A percentile compares a stretch with the other conserved stretches of the same genome.
Conservation (phyloP, 2,888 invertebrate genomes). For the Serrognathus titanus region DNA sequence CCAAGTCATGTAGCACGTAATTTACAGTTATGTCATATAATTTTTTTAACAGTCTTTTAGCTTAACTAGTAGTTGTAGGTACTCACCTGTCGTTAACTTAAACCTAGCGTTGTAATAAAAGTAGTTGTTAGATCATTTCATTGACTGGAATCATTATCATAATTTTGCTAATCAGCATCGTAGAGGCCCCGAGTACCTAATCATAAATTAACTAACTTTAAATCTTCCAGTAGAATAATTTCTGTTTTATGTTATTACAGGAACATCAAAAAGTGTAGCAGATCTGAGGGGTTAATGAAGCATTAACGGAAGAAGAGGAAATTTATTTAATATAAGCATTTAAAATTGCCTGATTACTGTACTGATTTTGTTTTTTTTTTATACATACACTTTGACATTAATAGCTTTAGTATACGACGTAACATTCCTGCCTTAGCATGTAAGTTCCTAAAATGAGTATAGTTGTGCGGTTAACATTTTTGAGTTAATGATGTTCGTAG, state of each 20-base stretch:
- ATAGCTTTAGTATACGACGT: constrained; percentile 2
- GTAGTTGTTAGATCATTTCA: constrained; percentile 12
- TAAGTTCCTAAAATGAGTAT: constrained; percentile 26
- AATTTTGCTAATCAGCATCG: not conserved
- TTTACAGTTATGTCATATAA: not conserved
- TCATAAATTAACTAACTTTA: not conserved
- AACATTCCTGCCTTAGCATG: constrained; percentile 23
- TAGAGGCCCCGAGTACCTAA: constrained; percentile 5
- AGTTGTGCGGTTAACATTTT: too few species aligned
- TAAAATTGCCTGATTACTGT: not conserved
- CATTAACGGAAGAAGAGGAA: constrained; percentile 1
- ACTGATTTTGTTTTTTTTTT: not conserved
- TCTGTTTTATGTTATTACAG: constrained; percentile 29
- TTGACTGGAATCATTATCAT: not conserved
- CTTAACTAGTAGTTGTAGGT: constrained; percentile 1
- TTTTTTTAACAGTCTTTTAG: not conserved
- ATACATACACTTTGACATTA: not conserved
- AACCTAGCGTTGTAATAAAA: constrained; percentile 31
- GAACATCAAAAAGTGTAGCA: constrained; percentile 41
- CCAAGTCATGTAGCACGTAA: not conserved
- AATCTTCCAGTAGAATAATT: not conserved
- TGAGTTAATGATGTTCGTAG: too few species aligned
- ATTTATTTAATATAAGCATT: not conserved
- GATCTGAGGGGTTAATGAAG: constrained; percentile 27
- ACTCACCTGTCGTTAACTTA: constrained; percentile 10